Conservation (phyloP, 2,113 vertebrate genomes). For the Phalacrocorax pelagicus region DNA sequence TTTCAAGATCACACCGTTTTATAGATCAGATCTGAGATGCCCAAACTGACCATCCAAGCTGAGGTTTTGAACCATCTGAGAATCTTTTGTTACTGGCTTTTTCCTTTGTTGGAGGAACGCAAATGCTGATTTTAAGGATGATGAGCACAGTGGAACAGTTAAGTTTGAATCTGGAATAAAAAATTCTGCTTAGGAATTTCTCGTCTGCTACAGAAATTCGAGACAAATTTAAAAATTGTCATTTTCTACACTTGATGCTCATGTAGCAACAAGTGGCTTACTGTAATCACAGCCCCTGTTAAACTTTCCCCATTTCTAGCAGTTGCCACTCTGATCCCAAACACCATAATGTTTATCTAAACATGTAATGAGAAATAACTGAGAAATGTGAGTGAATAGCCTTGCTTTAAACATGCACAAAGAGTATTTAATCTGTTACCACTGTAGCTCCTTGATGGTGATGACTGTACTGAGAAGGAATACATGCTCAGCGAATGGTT, state of each 20-base stretch:
- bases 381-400: background rate
- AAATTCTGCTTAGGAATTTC: background rate
- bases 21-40: background rate
- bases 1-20: background rate
- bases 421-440: background rate
- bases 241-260: background rate
- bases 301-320: background rate
- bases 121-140: background rate
- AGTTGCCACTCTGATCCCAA: background rate
- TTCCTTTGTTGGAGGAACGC: background rate
- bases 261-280: background rate
- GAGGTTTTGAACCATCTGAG: background rate
- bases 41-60: background rate
- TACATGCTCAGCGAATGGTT: background rate
- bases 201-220: background rate
- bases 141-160: background rate
- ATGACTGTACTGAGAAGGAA: background rate
- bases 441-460: background rate
- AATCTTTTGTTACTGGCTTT: background rate
- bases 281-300: background rate
- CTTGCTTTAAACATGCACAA: background rate
- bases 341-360: background rate
- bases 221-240: background rate
- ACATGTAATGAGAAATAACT: background rate
- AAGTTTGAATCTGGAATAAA: background rate